Base-by-base conservation (phyloP, 1,140 invertebrate species). In the Calliopsis andreniformis region DNA sequence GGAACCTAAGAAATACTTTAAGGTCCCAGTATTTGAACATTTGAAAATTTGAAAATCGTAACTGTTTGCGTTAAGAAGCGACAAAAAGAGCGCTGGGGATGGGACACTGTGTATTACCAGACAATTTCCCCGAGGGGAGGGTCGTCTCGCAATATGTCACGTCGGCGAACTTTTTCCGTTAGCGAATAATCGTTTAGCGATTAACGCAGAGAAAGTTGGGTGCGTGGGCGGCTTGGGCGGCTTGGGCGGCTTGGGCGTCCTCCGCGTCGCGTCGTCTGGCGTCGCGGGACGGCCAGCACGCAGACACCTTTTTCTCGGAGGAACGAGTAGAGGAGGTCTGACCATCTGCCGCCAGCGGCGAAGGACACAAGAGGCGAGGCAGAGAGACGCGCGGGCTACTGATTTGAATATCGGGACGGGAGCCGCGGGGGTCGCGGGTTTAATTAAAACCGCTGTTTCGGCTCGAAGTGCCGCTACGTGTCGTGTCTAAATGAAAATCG, bases 371-470 rank as follows among this genome's bases (percentile, higher is more conserved):
- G 53, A 20, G 47, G 42, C 53, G 43, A 12, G 12, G 12, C 39
- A 61, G 70, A 30, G 55, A 58, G 72, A 76, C 39, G 59, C 25
- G 64, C 55, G 72, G 64, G 53, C 69, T 76, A 68, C 63, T 69
- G 72, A 76, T 63, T 70, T 43, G 85, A 81, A 85, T 85, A 85
- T 80, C 83, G 81, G 63, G 42, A 73, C 55, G 62, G 43, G 64
- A 73, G 76, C 64, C 42, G 66, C 75, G 53, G 64, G 77, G 86
- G 84, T 87, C 88, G 83, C 82, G 86, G 87, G 83, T 90, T 90
- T 90, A 90, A 90, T 90, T 90, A 90, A 90, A 90, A 70, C 83
- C 72, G 69, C 55, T 69, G 70, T 71, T 58, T 67, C 80, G 72
- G 35, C 53, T 61, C 83, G 76, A 59, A 70, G 87, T 80, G 80